Evolutionary conservation across 2,888 invertebrate genomes (phyloP).

Genomic region (Chymomyza procnemis): DNA sequence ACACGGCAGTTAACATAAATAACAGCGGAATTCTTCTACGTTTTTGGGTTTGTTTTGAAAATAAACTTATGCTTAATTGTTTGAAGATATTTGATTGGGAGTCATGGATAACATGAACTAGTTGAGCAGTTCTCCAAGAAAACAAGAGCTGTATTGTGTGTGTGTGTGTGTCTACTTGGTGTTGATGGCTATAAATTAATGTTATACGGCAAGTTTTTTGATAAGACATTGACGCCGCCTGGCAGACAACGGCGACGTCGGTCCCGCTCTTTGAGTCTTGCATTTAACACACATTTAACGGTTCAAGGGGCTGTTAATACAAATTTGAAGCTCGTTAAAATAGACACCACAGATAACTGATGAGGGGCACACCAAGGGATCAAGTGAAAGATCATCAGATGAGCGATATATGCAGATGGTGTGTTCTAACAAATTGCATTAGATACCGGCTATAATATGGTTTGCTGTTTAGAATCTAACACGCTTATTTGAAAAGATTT

Average conservation of each 20-base stretch:
- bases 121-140: background rate
- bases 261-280: background rate
- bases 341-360: conserved; percentile 63
- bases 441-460: too few species aligned
- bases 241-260: conserved; percentile 14
- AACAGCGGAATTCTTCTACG: conserved; percentile 36
- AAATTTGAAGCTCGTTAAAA: conserved; percentile 65
- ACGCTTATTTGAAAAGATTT: too few species aligned
- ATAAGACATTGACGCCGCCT: conserved; percentile 68
- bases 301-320: conserved; percentile 54
- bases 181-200: conserved; percentile 65
- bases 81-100: conserved; percentile 48
- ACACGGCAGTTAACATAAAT: conserved; percentile 49
- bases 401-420: too few species aligned
- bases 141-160: conserved; percentile 8
- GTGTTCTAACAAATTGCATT: too few species aligned
- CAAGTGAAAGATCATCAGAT: too few species aligned
- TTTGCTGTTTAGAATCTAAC: too few species aligned
- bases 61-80: conserved; percentile 59
- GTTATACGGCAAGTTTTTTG: conserved; percentile 69
- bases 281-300: conserved; percentile 64
- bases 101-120: conserved; percentile 17
- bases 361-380: conserved; percentile 16
- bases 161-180: conserved; percentile 20
- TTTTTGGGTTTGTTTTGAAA: conserved; percentile 13